Percentiles rank a stretch among this genome's conserved stretches.
Conservation (phyloP, 1,140 invertebrate species). For the Scaptomyza graminum region DNA sequence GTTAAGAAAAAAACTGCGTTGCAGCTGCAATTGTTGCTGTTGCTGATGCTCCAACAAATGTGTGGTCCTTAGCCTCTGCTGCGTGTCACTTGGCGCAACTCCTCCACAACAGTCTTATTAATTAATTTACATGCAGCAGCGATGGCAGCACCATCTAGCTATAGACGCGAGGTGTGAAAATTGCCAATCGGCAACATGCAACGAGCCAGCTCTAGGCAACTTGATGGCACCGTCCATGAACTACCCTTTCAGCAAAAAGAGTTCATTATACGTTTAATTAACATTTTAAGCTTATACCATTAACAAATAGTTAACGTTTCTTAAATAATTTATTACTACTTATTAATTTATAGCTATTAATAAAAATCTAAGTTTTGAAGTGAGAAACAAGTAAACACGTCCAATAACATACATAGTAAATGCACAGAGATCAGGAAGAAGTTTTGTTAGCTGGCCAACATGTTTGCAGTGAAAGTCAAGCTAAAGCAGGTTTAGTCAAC, state of each 20-base stretch:
- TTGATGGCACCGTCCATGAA: background rate
- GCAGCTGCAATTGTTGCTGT: conserved; percentile 13
- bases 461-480: conserved; percentile 27
- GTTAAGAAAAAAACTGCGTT: conserved; percentile 2
- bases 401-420: conserved; percentile 20
- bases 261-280: no score
- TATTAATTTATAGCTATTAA: no score
- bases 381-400: conserved; percentile 17
- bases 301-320: no score
- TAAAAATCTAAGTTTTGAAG: background rate
- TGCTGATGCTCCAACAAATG: conserved; percentile 22
- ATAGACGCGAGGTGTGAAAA: conserved; percentile 41
- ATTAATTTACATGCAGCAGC: conserved; percentile 70
- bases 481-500: conserved; percentile 14
- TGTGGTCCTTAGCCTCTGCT: conserved; percentile 57
- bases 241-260: conserved; percentile 16
- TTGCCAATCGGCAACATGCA: conserved; percentile 68
- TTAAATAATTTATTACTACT: no score
- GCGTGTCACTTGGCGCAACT: conserved; percentile 42
- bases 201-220: background rate
- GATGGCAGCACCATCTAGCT: background rate
- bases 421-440: conserved; percentile 7
- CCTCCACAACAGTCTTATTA: conserved; percentile 70
- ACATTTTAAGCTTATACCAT: no score
- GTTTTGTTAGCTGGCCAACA: conserved; percentile 1